Conservation (phyloP, 2,797 vertebrate species). For the Lacerta viridis region DNA sequence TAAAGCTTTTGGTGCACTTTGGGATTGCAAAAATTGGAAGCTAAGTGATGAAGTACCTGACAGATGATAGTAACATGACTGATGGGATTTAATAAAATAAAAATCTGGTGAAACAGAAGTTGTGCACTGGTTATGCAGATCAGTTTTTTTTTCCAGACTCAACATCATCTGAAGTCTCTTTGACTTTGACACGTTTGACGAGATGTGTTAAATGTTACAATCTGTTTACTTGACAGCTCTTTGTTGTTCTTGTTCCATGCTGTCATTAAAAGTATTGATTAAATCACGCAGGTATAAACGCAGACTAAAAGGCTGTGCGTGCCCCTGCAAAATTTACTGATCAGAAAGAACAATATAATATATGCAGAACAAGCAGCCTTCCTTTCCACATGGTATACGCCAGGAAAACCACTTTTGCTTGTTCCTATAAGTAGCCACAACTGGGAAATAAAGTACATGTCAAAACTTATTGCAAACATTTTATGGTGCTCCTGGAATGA, state of each 20-base stretch:
- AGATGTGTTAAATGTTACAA: neutral
- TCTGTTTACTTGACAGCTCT: neutral
- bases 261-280: conserved; percentile 37
- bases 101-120: neutral
- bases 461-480: conserved; percentile 12
- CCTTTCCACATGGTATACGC: neutral
- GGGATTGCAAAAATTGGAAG: conserved; percentile 10
- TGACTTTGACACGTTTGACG: conserved; percentile 1
- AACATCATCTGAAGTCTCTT: neutral
- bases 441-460: conserved; percentile 26
- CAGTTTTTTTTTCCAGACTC: conserved; percentile 5
- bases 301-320: conserved; percentile 16
- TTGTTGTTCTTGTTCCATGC: neutral
- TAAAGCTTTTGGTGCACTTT: neutral
- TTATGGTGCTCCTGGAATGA: conserved; percentile 1
- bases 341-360: neutral
- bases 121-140: neutral
- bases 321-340: conserved; percentile 14
- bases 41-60: neutral
- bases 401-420: neutral
- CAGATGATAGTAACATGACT: neutral
- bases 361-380: neutral
- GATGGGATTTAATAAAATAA: no score
- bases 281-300: neutral
- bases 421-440: conserved; percentile 19